Percentiles rank a stretch among this genome's conserved stretches.
These are phyloP conservation scores for Microchirus variegatus DNA, from an alignment of 2,797 vertebrate species.

Conservation along the genomic window DNA sequence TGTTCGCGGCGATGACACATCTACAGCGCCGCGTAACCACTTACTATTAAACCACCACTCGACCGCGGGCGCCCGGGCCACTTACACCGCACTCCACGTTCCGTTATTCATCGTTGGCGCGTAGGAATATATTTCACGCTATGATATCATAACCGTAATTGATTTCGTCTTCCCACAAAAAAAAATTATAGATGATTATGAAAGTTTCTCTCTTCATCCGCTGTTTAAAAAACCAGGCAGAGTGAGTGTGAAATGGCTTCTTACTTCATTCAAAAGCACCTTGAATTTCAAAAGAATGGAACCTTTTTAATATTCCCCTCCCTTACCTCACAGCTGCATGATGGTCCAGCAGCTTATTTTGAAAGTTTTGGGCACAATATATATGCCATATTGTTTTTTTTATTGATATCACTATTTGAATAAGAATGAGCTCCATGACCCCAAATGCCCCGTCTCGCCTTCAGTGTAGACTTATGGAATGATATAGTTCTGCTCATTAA, in stretches of 20 bases:
- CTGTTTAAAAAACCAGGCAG: constrained; percentile 27
- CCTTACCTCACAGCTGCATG: constrained; percentile 36
- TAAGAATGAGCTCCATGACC: constrained; percentile 30
- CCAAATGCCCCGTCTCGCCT: constrained; percentile 16
- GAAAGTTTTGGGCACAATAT: constrained; percentile 61
- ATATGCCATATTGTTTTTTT: constrained; percentile 36
- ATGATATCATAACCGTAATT: constrained; percentile 40
- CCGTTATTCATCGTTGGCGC: constrained; percentile 40
- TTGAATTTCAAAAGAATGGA: constrained; percentile 69
- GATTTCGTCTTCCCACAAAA: constrained; percentile 51
- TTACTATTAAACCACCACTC: constrained; percentile 60
- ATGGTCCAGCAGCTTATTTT: constrained; percentile 59
- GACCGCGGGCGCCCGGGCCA: constrained; percentile 30
- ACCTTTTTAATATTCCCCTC: constrained; percentile 75
- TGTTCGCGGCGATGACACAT: constrained; percentile 72
- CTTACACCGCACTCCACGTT: constrained; percentile 41
- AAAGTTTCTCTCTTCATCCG: constrained; percentile 8
- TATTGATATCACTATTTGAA: constrained; percentile 53
- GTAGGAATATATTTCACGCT: constrained; percentile 46
- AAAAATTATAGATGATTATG: constrained; percentile 61
- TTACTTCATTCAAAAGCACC: constrained; percentile 62
- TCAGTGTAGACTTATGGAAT: no score
- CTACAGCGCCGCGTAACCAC: constrained; percentile 56
- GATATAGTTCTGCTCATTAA: no score
- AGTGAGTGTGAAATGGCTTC: constrained; percentile 51